phyloP scores from a whole-genome alignment of 2,888 invertebrate genomes.

The Allolobophora icterica region DNA sequence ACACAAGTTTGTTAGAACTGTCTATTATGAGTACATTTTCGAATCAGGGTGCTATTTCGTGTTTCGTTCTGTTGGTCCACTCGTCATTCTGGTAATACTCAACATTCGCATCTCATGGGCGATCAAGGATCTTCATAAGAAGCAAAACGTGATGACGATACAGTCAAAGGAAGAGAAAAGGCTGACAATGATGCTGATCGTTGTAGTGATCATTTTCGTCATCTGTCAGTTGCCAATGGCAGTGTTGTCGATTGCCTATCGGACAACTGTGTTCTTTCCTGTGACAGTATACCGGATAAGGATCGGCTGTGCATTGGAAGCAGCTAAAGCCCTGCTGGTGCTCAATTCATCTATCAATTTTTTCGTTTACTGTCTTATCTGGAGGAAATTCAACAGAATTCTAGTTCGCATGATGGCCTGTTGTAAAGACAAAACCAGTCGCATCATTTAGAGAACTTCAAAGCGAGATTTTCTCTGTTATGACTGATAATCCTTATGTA shows the following conservation, averaged over 20 bases:
- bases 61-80: constrained; percentile 49
- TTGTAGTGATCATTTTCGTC: constrained; percentile 41
- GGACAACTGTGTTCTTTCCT: neutral
- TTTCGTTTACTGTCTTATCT: constrained; percentile 45
- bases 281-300: neutral
- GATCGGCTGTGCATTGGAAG: neutral
- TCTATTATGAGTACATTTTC: constrained; percentile 47
- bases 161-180: neutral
- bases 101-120: constrained; percentile 45
- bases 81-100: constrained; percentile 45
- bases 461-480: too few species aligned
- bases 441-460: too few species aligned
- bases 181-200: constrained; percentile 35
- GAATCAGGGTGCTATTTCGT: constrained; percentile 47
- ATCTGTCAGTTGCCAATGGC: constrained; percentile 39
- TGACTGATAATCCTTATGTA: too few species aligned
- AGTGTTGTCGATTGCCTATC: neutral
- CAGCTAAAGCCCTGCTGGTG: constrained; percentile 42
- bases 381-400: constrained; percentile 32
- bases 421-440: neutral
- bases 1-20: neutral
- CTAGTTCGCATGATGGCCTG: neutral
- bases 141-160: neutral
- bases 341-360: constrained; percentile 49
- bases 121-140: constrained; percentile 8